A percentile compares a stretch with the other conserved stretches of the same genome.
Evolutionary conservation across 2,888 invertebrate species (phyloP).

Genomic region (Drosophila nr. medialis): DNA sequence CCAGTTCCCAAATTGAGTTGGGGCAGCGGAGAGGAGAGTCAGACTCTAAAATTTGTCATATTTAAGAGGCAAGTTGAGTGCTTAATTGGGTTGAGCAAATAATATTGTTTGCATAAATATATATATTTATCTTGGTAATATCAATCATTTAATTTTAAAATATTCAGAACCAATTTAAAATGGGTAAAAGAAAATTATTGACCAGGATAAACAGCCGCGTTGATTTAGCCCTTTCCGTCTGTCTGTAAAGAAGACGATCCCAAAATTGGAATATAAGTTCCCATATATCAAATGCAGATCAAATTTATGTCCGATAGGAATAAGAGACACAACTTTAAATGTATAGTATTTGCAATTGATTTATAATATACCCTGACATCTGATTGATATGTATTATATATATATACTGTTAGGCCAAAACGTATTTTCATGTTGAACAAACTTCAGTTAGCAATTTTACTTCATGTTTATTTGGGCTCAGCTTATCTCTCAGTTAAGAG

Average conservation of each 20-base stretch:
- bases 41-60: not conserved
- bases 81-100: not conserved
- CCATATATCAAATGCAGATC: no score
- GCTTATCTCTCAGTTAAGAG: no score
- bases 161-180: no score
- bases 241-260: not conserved
- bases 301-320: not conserved
- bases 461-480: no score
- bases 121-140: no score
- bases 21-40: not conserved
- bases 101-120: no score
- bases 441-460: not conserved
- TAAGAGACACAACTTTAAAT: no score
- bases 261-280: not conserved
- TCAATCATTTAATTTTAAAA: no score
- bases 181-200: no score
- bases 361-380: not conserved
- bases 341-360: not conserved
- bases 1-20: slow-evolving; percentile 41
- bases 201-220: not conserved
- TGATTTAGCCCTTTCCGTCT: not conserved
- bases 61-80: not conserved
- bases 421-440: not conserved
- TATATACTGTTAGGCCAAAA: not conserved
- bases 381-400: not conserved